Evolutionary conservation across 2,113 vertebrate species (phyloP), one percentile per base, ranked within the genome.

Genomic region (Addax nasomaculatus): DNA sequence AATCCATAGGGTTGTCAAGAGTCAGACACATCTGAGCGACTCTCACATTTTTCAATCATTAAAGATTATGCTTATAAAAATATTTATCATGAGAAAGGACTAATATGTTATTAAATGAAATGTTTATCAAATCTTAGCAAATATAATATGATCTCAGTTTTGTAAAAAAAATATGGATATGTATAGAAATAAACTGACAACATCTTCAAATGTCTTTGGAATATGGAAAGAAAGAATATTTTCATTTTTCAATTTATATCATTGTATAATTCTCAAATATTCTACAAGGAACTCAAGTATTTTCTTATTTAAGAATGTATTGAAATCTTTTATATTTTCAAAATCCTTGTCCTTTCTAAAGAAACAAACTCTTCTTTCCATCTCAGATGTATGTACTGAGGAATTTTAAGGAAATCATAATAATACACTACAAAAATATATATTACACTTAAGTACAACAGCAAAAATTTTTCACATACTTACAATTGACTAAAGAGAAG

Each of bases 291-390:
- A 27, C 14, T 88, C 60, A 92, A 88, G 7, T 57, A 43, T 89
- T 94, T 94, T 94, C 39, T 91, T 84, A 3, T 55, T 51, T 67
- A 79, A 94, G 36, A 86, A 57, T 33, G 21, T 76, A 49, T 30
- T 93, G 39, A 96, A 90, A 94, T 51, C 7, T 33, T 85, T 86
- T 55, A 33, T 67, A 84, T 76, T 83, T 88, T 96, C 91, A 83
- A 93, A 95, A 39, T 76, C 29, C 30, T 16, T 76, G 17, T 78
- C 57, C 19, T 55, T 39, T 93, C 67, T 79, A 62, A 60, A 95
- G 19, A 87, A 95, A 58, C 13, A 85, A 88, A 25, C 15, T 11
- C 21, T 90, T 85, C 30, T 33, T 33, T 78, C 27, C 15, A 64
- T 93, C 67, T 95, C 30, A 2, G 60, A 33, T 60, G 5, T 39